phyloP scores from a whole-genome alignment of 2,113 vertebrate genomes.

The Psilopsiagon aymara region DNA sequence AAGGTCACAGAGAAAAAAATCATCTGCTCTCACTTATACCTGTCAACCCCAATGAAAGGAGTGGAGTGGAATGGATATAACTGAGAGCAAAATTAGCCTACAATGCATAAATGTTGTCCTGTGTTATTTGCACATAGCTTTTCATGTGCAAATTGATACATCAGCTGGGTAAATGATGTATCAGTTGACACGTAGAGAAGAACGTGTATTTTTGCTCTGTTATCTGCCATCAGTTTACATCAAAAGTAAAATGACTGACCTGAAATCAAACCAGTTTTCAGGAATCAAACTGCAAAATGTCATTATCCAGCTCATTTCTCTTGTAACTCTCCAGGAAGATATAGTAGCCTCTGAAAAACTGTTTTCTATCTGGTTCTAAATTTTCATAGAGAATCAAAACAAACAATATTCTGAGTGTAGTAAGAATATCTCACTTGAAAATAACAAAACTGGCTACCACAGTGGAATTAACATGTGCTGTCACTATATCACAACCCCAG shows the following conservation, averaged over 20 bases:
- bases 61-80: neutral
- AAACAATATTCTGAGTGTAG: neutral
- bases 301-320: slow-evolving; percentile 2
- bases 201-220: neutral
- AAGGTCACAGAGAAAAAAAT: slow-evolving; percentile 16
- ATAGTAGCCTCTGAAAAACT: neutral
- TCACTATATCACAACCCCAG: neutral
- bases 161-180: neutral
- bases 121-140: neutral
- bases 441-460: neutral
- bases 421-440: neutral
- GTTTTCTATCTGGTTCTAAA: neutral
- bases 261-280: slow-evolving; percentile 14
- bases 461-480: neutral
- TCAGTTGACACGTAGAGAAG: neutral
- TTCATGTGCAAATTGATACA: neutral
- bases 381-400: slow-evolving; percentile 19
- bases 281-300: neutral
- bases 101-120: neutral
- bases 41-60: slow-evolving; percentile 1
- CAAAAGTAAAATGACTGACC: slow-evolving; percentile 6
- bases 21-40: slow-evolving; percentile 2
- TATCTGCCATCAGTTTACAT: neutral
- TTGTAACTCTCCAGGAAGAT: neutral
- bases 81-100: slow-evolving; percentile 7